phyloP scores from a whole-genome alignment of 2,113 vertebrate genomes.

The Chionodraco myersi region DNA sequence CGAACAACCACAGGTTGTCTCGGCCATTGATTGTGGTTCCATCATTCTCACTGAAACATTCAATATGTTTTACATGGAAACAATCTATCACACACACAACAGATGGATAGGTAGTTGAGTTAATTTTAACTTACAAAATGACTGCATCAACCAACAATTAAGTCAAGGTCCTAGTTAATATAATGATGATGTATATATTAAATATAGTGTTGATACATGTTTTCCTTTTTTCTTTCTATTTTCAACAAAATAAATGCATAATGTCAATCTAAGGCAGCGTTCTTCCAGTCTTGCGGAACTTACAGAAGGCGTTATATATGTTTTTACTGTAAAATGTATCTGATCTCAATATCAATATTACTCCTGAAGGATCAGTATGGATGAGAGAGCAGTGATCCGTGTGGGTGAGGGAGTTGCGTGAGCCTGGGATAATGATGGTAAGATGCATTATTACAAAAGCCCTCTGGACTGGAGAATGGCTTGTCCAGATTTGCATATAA shows the following conservation, averaged over 20 bases:
- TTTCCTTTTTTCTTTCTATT: no score
- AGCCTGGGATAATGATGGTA: not conserved
- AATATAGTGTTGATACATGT: no score
- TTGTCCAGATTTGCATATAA: not conserved
- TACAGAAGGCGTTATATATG: not conserved
- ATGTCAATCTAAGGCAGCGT: not conserved
- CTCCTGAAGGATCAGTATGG: not conserved
- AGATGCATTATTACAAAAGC: slow-evolving; percentile 1
- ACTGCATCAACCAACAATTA: not conserved
- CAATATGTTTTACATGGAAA: slow-evolving; percentile 10
- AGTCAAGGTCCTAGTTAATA: not conserved
- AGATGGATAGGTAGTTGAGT: not conserved
- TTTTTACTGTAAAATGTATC: not conserved
- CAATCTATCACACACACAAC: slow-evolving; percentile 6
- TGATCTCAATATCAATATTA: not conserved
- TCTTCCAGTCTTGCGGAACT: no score
- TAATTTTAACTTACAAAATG: not conserved
- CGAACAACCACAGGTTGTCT: slow-evolving; percentile 35
- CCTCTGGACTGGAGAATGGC: not conserved
- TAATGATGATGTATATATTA: not conserved
- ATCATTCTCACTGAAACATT: slow-evolving; percentile 7
- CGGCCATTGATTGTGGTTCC: slow-evolving; percentile 28
- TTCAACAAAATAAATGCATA: not conserved
- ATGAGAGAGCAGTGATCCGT: not conserved
- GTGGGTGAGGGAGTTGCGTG: not conserved